Evolutionary conservation across 2,113 vertebrate genomes (phyloP), one percentile per base, ranked within the genome.

Genomic region (Australoheros scitulus): DNA sequence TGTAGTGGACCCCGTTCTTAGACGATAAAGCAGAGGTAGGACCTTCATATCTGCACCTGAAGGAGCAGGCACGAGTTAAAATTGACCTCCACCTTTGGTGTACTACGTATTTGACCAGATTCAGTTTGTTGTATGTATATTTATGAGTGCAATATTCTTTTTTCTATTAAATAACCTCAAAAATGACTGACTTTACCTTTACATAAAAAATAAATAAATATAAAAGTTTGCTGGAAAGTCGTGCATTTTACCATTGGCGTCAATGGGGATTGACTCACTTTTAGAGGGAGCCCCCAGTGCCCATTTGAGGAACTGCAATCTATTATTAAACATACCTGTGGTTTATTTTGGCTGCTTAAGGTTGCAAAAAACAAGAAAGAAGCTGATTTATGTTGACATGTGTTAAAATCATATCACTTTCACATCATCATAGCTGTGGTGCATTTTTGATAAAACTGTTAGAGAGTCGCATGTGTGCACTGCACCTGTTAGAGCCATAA

Each of bases 401-500:
- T 11, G 65, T 70, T 50, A 20, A 70, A 70, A 29, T 0, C 2
- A 20, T 7, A 32, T 72, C 11, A 7, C 1, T 18, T 11, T 9
- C 47, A 47, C 17, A 20, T 20, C 50, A 29, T 32, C 29, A 20
- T 6, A 7, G 50, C 65, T 32, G 24, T 0, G 24, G 17, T 52
- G 15, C 24, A 8, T 3, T 32, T 72, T 13, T 32, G 2, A 72
- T n/a, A 72, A 52, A 17, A 52, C 0, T 1, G 43, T 72, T 43
- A 17, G 52, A 18, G 11, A 26, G 29, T 52, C 47, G 3, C 20
- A 11, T 18, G 59, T 41, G 22, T 29, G 24, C 32, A n/a, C 24
- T 61, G 61, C 59, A 75, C n/a, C 56, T 61, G 57, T 55, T 61
- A 24, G n/a, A 7, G 56, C 10, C 8, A 34, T n/a, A 84, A 80